Evolutionary conservation across 2,888 invertebrate genomes (phyloP).

Genomic region (Drosophila bunnanda): DNA sequence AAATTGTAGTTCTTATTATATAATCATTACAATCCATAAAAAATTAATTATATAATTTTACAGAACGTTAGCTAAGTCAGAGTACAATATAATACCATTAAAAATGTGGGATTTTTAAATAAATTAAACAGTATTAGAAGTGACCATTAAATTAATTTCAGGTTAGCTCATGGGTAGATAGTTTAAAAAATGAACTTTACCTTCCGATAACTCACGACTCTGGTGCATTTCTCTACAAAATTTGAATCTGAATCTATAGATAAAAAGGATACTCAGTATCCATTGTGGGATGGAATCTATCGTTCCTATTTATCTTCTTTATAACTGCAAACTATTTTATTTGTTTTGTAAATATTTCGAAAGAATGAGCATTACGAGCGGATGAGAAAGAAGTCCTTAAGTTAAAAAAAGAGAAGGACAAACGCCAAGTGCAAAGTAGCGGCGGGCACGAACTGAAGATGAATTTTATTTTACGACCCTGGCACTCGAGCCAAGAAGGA

Average conservation of each 20-base stretch:
- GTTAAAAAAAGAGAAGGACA: slow-evolving; percentile 7
- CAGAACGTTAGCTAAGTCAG: no score
- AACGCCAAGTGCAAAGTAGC: slow-evolving; percentile 33
- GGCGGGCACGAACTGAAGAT: slow-evolving; percentile 63
- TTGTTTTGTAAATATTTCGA: slow-evolving; percentile 77
- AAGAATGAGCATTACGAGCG: slow-evolving; percentile 61
- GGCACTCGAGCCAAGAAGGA: slow-evolving; percentile 37
- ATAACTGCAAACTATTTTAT: slow-evolving; percentile 63
- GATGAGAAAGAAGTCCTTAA: slow-evolving; percentile 10
- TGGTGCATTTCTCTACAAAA: not conserved
- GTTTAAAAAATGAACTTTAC: no score
- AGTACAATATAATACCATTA: no score
- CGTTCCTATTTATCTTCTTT: not conserved
- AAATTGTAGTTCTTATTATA: no score
- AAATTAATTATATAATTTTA: no score
- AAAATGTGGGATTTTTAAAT: no score
- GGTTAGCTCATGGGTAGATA: no score
- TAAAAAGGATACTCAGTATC: not conserved
- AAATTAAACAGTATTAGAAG: no score
- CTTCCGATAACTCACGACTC: not conserved
- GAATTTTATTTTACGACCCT: slow-evolving; percentile 79
- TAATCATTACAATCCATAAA: no score
- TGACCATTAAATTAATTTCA: no score
- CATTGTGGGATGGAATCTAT: slow-evolving; percentile 22
- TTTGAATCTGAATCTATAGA: no score